These are phyloP conservation scores for Yponomeuta evonymella DNA, from an alignment of 2,888 invertebrate genomes.

Conservation along the genomic window DNA sequence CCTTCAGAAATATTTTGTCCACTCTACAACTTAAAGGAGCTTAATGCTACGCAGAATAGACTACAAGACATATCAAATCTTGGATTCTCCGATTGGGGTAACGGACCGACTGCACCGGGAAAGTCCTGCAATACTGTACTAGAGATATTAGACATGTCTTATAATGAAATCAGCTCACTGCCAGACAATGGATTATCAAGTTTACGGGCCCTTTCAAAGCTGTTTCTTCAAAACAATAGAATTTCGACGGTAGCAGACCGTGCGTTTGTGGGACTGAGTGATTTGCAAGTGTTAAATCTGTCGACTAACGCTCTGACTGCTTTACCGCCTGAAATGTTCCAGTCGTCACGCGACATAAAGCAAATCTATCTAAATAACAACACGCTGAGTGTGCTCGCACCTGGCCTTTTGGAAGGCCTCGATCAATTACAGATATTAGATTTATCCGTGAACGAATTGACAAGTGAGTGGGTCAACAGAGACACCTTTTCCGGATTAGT, in stretches of 20 bases:
- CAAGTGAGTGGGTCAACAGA: constrained; percentile 85
- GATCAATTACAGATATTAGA: constrained; percentile 84
- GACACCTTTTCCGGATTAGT: constrained; percentile 86
- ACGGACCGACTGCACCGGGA: constrained; percentile 79
- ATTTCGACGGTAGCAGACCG: constrained; percentile 84
- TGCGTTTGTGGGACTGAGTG: constrained; percentile 82
- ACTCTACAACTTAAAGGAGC: constrained; percentile 78
- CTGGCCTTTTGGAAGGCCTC: constrained; percentile 83
- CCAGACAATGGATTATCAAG: constrained; percentile 83
- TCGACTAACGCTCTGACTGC: constrained; percentile 86
- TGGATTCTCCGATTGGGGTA: constrained; percentile 84
- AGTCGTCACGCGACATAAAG: constrained; percentile 81
- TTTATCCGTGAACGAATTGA: constrained; percentile 83
- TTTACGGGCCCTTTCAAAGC: constrained; percentile 80
- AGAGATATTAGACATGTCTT: constrained; percentile 83
- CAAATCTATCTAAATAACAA: constrained; percentile 87
- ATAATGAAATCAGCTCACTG: constrained; percentile 82
- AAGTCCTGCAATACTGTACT: constrained; percentile 82
- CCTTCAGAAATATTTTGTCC: constrained; percentile 85
- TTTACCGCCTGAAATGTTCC: constrained; percentile 86
- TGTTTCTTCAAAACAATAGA: constrained; percentile 85
- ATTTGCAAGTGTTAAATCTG: constrained; percentile 83
- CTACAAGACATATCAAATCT: constrained; percentile 86
- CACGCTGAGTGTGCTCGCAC: constrained; percentile 83
- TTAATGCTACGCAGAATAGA: constrained; percentile 86